Conservation (phyloP, 2,113 vertebrate species). For the Petrocephalus microphthalmus region DNA sequence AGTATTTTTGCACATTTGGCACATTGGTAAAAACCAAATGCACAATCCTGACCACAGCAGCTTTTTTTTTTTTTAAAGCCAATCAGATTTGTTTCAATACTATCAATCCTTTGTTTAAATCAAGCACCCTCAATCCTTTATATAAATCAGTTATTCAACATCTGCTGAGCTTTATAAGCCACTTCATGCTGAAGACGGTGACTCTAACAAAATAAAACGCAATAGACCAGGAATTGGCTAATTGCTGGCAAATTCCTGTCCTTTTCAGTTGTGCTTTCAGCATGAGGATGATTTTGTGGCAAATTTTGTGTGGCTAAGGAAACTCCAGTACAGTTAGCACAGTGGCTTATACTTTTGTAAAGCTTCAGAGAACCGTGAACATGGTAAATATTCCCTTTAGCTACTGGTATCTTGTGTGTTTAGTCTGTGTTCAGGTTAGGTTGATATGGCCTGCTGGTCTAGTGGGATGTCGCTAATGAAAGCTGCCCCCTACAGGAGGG, state of each 20-base stretch:
- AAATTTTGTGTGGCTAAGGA: too few relatives aligned
- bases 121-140: too few relatives aligned
- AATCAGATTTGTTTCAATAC: background rate
- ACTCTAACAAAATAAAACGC: too few relatives aligned
- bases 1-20: background rate
- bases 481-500: constrained; percentile 71
- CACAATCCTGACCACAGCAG: too few relatives aligned
- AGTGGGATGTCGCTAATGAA: background rate
- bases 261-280: too few relatives aligned
- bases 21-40: background rate
- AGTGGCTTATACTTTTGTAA: background rate
- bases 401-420: background rate
- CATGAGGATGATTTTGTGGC: too few relatives aligned
- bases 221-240: too few relatives aligned
- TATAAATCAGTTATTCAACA: too few relatives aligned
- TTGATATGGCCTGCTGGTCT: background rate
- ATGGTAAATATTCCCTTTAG: background rate
- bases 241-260: too few relatives aligned
- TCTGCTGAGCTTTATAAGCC: too few relatives aligned
- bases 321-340: background rate
- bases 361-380: background rate
- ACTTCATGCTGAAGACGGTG: too few relatives aligned
- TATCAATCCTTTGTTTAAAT: background rate
- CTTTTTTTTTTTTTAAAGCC: background rate
- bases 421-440: background rate